Evolutionary conservation across 1,140 invertebrate species (phyloP).

Genomic region (Oncopodura yosiiana): DNA sequence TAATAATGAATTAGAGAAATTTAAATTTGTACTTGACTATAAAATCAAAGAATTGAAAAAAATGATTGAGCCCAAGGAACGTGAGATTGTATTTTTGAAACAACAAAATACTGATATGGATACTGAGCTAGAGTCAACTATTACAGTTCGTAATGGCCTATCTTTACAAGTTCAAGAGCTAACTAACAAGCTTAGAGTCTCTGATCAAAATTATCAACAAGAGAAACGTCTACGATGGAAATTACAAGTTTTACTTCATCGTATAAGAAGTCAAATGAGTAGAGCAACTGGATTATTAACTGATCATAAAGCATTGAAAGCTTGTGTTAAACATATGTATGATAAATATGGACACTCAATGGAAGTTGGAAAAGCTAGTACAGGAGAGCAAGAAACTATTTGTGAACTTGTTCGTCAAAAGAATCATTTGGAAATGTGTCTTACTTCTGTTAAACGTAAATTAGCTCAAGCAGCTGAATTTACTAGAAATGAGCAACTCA

Average conservation of each 20-base stretch:
- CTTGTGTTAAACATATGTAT: conserved; percentile 61
- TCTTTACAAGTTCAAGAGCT: conserved; percentile 62
- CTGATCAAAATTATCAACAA: conserved; percentile 56
- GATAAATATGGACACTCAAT: conserved; percentile 62
- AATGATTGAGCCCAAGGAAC: conserved; percentile 71
- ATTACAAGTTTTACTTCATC: conserved; percentile 57
- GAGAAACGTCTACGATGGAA: conserved; percentile 53
- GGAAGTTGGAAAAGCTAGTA: conserved; percentile 51
- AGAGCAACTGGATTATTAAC: conserved; percentile 63
- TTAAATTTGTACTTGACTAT: conserved; percentile 78
- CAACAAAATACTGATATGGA: conserved; percentile 63
- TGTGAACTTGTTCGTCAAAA: conserved; percentile 48
- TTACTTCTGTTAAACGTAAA: conserved; percentile 52
- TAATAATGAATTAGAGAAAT: conserved; percentile 81
- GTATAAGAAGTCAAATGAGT: conserved; percentile 67
- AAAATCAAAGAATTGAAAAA: conserved; percentile 76
- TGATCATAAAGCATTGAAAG: conserved; percentile 63
- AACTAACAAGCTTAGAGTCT: conserved; percentile 60
- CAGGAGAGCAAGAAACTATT: conserved; percentile 44
- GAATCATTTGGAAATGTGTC: conserved; percentile 63
- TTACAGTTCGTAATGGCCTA: conserved; percentile 53
- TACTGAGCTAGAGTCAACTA: conserved; percentile 58
- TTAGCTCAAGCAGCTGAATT: conserved; percentile 43
- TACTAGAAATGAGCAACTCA: conserved; percentile 43
- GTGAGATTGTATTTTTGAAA: conserved; percentile 65